Evolutionary conservation across 2,888 invertebrate species (phyloP), one percentile per base, ranked within the genome.

Genomic region (Microctonus brassicae): DNA sequence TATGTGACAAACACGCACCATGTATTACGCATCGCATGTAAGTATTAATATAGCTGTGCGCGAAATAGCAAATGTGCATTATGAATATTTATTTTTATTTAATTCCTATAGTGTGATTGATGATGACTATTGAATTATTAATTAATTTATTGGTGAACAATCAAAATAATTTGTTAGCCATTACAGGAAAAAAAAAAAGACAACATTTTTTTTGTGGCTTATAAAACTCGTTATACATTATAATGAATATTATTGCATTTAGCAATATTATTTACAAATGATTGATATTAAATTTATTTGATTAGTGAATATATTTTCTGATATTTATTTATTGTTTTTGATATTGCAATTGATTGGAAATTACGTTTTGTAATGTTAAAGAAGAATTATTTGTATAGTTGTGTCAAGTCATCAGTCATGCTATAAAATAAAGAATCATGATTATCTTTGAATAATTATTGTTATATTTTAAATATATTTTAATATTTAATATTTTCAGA

Each of bases 1-100:
- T 79, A 77, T 77, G 80, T 78, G 78, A 79, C 78, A 75, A 78
- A 76, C 77, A 82, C 79, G 80, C 81, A 84, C 81, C 83, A 86
- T 86, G 85, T 83, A 82, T 81, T 79, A 80, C 83, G 75, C 79
- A 77, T 78, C 76, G 77, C 82, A 82, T 78, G 86, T 86, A 80
- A 86, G 86, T 84, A 73, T 69, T 69, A 34, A 69, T 36, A 69
- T 29, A n/a, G n/a, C 39, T 3, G 39, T 39, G 39, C 7, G 17
- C 7, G 17, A 17, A 47, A 47, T 17, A 4, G 7, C 4, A n/a
- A 17, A 6, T 47, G 17, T 9, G 3, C 5, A 17, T 17, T 20
- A 0, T 47, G 4, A 1, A 47, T 20, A n/a, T 20, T n/a, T 20
- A 47, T 47, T 47, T 47, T 6, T 0, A 7, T 47, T 6, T 7